Base-by-base conservation (phyloP, 2,797 vertebrate genomes). In the Tolypeutes matacus region DNA sequence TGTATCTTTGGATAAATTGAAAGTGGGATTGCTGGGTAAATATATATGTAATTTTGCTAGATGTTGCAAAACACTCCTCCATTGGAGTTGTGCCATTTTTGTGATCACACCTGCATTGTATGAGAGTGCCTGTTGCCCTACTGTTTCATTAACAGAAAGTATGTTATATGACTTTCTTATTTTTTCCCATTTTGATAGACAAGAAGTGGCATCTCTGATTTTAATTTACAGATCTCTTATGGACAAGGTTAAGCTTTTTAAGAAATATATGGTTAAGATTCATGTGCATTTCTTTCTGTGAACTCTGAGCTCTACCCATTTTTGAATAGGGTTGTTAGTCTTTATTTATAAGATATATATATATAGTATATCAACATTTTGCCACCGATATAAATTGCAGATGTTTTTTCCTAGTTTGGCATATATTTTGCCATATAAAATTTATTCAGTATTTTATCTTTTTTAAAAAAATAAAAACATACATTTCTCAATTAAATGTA, bases 321-420 rank as follows among this genome's bases (percentile, higher is more conserved):
- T 80, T 95, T 93, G 49, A 73, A 85, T 76, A 75, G 82, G 14
- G 51, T 93, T 89, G 27, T 31, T 82, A 34, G 31, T 42, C 21
- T 90, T 75, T 49, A 20, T 1, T 39, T 39, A 39, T 39, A 39
- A 39, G 7, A 51, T 51, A 51, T 51, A 51, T 51, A 53, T 53
- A 17, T 53, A 53, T 0, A 8, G 7, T 86, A 53, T 86, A 34
- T 60, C 93, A 86, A 75, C 29, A 62, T 75, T 90, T 62, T 67
- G 49, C 82, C 58, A 70, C 64, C 77, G 53, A 69, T 34, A 34
- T 34, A 20, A 56, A 56, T 56, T 56, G 53, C 53, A 56, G 53
- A 56, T 56, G 5, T 56, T 56, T 56, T 11, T 5, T 20, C 53
- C 17, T 56, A 56, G 53, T 56, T 56, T 56, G 53, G 17, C 53